A percentile compares a stretch with the other conserved stretches of the same genome.
These are phyloP conservation scores for Dendropsophus ebraccatus DNA, from an alignment of 2,113 vertebrate species.

Conservation along the genomic window DNA sequence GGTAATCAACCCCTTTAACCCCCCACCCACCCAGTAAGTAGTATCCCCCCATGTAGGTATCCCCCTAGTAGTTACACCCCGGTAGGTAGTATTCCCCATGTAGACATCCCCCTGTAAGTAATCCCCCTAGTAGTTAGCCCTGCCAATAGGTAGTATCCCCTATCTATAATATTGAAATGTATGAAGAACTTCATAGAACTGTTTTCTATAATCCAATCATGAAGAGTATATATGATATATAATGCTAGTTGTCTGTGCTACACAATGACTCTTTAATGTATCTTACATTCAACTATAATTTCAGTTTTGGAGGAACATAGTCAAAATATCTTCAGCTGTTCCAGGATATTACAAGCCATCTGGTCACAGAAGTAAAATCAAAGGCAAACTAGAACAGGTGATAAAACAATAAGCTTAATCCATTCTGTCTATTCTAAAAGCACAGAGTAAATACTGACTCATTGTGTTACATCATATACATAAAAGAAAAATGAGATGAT, in stretches of 20 bases:
- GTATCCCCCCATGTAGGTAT: too few relatives aligned
- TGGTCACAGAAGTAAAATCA: conserved; percentile 10
- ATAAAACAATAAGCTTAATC: conserved; percentile 38
- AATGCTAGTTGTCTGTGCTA: neutral
- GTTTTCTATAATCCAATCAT: neutral
- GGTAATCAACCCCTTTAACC: too few relatives aligned
- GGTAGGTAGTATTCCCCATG: too few relatives aligned
- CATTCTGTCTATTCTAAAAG: conserved; percentile 10
- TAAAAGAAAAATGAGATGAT: conserved; percentile 33
- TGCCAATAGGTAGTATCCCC: too few relatives aligned
- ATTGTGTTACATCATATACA: conserved; percentile 40
- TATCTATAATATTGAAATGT: neutral
- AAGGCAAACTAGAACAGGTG: conserved; percentile 27
- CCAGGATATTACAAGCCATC: conserved; percentile 30
- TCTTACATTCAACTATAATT: neutral
- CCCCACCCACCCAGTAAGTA: too few relatives aligned
- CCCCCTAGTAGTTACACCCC: too few relatives aligned
- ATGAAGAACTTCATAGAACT: neutral
- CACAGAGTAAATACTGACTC: conserved; percentile 33
- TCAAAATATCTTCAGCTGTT: conserved; percentile 25
- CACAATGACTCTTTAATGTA: neutral
- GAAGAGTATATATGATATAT: neutral
- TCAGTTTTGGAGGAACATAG: neutral
- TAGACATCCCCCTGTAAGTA: too few relatives aligned
- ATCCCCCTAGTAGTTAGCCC: too few relatives aligned